phyloP scores from a whole-genome alignment of 2,888 invertebrate genomes.

The Morinoia aosen region DNA sequence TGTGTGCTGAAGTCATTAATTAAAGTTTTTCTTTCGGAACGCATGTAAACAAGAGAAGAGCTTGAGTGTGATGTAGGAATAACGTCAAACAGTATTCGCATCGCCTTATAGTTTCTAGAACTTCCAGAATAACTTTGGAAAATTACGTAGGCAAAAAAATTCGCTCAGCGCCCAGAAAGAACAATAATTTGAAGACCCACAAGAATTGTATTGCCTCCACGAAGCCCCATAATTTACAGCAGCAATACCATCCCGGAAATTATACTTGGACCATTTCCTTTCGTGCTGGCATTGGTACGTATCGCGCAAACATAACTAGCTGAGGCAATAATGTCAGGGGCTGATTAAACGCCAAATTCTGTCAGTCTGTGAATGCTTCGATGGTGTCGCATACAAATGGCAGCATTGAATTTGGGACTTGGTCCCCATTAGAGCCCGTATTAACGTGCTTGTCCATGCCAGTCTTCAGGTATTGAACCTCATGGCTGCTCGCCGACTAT shows the following conservation, averaged over 20 bases:
- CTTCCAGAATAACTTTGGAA: neutral
- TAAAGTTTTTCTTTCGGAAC: no score
- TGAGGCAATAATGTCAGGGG: neutral
- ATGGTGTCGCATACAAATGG: neutral
- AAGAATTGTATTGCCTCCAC: neutral
- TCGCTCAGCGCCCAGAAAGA: neutral
- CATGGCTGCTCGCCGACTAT: neutral
- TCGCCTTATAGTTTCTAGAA: neutral
- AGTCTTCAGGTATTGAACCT: neutral
- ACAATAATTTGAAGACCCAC: neutral
- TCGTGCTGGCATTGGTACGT: neutral
- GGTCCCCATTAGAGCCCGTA: neutral
- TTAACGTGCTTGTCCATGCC: neutral
- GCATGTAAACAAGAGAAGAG: no score
- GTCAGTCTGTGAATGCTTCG: neutral
- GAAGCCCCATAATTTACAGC: neutral
- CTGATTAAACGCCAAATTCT: slow-evolving; percentile 15
- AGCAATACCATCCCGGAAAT: neutral
- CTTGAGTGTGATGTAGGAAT: neutral
- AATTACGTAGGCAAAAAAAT: neutral
- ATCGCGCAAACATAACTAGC: neutral
- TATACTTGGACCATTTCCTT: slow-evolving; percentile 1
- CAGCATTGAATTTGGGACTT: slow-evolving; percentile 2
- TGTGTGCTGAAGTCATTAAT: no score
- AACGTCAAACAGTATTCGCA: neutral